Evolutionary conservation across 1,140 invertebrate genomes (phyloP).

Genomic region (Chionoecetes opilio): DNA sequence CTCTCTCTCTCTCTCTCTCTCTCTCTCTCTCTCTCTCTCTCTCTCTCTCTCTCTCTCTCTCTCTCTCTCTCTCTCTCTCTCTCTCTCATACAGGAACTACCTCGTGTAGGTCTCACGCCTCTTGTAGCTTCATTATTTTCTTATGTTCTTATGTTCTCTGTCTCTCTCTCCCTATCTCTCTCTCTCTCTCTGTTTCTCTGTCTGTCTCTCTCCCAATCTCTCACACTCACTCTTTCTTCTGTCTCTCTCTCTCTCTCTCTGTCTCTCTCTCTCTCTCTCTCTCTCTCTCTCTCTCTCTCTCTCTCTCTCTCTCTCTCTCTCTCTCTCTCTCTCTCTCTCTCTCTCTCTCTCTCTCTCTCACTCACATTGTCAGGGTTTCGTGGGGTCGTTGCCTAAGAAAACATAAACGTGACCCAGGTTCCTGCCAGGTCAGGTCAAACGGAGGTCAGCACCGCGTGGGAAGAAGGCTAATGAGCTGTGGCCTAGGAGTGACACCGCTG

Average conservation of each 20-base stretch:
- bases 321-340: constrained; percentile 53
- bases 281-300: constrained; percentile 50
- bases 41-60: constrained; percentile 1
- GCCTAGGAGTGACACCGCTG: constrained; percentile 53
- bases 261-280: constrained; percentile 49
- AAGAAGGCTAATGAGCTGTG: constrained; percentile 67
- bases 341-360: constrained; percentile 40
- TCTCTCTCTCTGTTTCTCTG: too few species aligned
- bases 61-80: constrained; percentile 56
- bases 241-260: constrained; percentile 32
- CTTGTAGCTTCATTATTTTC: too few species aligned
- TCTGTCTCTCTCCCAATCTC: too few species aligned
- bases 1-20: too few species aligned
- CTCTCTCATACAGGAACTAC: too few species aligned
- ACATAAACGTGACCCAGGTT: constrained; percentile 63
- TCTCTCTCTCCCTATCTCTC: too few species aligned
- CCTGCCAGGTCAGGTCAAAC: constrained; percentile 68
- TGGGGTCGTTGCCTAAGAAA: constrained; percentile 72
- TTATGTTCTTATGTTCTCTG: too few species aligned
- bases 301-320: constrained; percentile 30
- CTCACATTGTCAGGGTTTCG: background rate
- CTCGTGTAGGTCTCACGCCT: too few species aligned
- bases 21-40: too few species aligned
- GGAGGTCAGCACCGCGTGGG: constrained; percentile 66
- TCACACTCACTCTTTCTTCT: too few species aligned